Evolutionary conservation across 2,113 vertebrate species (phyloP), one percentile per base, ranked within the genome.

Genomic region (Gavia stellata): DNA sequence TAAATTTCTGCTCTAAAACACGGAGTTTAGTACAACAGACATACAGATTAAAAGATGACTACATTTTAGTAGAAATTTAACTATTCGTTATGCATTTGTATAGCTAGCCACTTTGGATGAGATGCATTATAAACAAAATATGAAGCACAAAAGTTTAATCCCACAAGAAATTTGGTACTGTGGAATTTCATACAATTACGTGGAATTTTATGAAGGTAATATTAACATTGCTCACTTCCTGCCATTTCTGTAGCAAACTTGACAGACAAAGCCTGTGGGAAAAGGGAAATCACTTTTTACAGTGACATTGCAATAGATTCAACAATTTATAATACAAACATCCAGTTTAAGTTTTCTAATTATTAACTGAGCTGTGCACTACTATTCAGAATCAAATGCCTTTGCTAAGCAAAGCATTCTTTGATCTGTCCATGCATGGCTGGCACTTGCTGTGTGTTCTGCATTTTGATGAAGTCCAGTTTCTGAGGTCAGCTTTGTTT

Each of bases 401-500:
- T 92, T 84, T 79, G 53, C 84, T 79, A 72, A 94, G 68, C 88
- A 85, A 84, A 94, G n/a, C 16, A 40, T 61, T 87, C 91, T 92
- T 75, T 92, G 61, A 72, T 72, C 56, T 59, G 25, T 55, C 33
- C 36, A 78, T 6, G 67, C 92, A 71, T 68, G 73, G 65, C 70
- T 94, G 70, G 62, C 61, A 65, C 34, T 61, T 72, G 44, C 34
- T 61, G 23, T 21, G 59, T 59, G 44, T 56, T 89, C 36, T 95
- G 71, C 88, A 79, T 95, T 91, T 84, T 50, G 12, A 96, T 94
- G 33, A 90, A 91, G 52, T 78, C n/a, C 17, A 63, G 3, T 84
- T 92, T 78, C 80, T 81, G 13, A 79, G 61, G 52, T 84, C 31
- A 56, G 75, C 56, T 91, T 90, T 89, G 26, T 90, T 95, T 88